Evolutionary conservation across 2,888 invertebrate genomes (phyloP).

Genomic region (Catocala nupta): DNA sequence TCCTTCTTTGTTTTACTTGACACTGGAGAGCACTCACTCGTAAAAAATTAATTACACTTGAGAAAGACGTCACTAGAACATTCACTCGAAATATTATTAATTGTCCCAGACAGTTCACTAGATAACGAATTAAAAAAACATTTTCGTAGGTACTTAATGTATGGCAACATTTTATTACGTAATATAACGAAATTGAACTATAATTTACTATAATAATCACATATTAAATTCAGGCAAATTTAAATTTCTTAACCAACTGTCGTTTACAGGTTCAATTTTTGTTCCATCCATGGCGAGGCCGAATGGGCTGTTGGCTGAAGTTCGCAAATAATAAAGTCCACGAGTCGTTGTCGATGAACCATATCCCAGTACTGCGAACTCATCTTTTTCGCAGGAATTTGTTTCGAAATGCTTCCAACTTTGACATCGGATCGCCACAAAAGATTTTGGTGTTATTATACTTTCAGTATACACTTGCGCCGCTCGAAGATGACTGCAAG

Average conservation of each 20-base stretch:
- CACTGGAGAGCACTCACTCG: conserved; percentile 25
- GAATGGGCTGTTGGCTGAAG: conserved; percentile 70
- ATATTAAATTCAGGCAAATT: conserved; percentile 55
- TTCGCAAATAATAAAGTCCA: conserved; percentile 81
- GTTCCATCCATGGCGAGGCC: conserved; percentile 80
- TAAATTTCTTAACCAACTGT: conserved; percentile 65
- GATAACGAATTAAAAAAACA: conserved; percentile 2
- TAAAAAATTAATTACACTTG: conserved; percentile 22
- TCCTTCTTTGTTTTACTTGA: conserved; percentile 35
- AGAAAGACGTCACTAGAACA: conserved; percentile 7
- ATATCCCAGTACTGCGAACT: conserved; percentile 77
- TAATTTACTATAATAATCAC: conserved; percentile 29
- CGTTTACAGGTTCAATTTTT: conserved; percentile 52
- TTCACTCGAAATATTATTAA: conserved; percentile 6
- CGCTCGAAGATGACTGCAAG: conserved; percentile 82
- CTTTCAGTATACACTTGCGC: conserved; percentile 80
- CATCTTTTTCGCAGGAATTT: conserved; percentile 70
- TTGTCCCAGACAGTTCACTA: neutral
- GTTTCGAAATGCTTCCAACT: conserved; percentile 77
- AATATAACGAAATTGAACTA: conserved; percentile 39
- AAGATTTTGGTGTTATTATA: conserved; percentile 73
- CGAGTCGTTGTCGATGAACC: conserved; percentile 77
- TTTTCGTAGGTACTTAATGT: conserved; percentile 18
- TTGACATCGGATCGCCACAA: conserved; percentile 73
- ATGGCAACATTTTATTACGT: conserved; percentile 56